Evolutionary conservation across 1,140 invertebrate species (phyloP), one percentile per base, ranked within the genome.

Genomic region (Drosophila biarmipes): DNA sequence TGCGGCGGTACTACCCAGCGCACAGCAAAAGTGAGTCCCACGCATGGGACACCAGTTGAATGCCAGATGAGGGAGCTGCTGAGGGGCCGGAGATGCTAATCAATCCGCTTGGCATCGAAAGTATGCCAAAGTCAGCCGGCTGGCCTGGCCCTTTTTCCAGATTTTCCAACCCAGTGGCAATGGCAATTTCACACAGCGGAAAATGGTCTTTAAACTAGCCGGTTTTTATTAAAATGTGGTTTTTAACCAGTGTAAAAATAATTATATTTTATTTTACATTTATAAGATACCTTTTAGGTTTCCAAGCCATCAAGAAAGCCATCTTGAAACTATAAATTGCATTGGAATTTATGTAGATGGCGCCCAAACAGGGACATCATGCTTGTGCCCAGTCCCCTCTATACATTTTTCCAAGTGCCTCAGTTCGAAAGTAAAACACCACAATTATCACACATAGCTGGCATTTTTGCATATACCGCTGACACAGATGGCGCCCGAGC

Each of bases 41-140:
- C 53, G 62, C 52, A 67, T 51, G 51, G 48, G 17, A 49, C 52
- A 34, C 62, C 15, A 35, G 35, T 34, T 75, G 72, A 75, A 75
- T 75, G 71, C 59, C 59, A 75, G 63, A 71, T 71, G 63, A 69
- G 67, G 63, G 67, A 35, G 67, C 63, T 55, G 49, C 42, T 19
- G 42, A 21, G 19, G 63, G 63, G 35, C 68, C 57, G 45, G 40
- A 61, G 76, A 40, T 77, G 59, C 75, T 80, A 80, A 77, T 76
- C 77, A 73, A 77, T 62, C 56, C 48, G 62, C 76, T 69, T 71
- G 72, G 64, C 63, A 71, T 71, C 68, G 76, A 82, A 86, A 87
- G 59, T 86, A 89, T 86, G 82, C 82, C 82, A 86, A 86, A 86
- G 82, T 87, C 82, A 86, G 74, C 69, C 69, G 61, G 42, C 31